Base-by-base conservation (phyloP, 1,140 invertebrate genomes). In the Caenorhabditis brenneri region DNA sequence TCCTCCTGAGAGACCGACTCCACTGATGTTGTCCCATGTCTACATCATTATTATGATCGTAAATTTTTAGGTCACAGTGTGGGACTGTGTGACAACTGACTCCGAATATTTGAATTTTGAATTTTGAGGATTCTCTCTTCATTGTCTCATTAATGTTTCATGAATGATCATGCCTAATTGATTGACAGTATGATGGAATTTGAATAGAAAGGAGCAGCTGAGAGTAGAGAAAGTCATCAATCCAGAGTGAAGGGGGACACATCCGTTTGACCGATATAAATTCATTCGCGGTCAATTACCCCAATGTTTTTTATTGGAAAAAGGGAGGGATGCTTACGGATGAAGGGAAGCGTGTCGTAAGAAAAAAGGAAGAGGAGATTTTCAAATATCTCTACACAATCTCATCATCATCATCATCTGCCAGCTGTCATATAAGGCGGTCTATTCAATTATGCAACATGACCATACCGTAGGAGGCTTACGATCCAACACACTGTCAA, bases 401-500 rank as follows among this genome's bases (percentile, higher is more conserved):
- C 53, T 24, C 65, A 42, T 65, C 60, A 6, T 36, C 31, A 6
- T 65, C 60, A 36, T 65, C 55, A 36, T 74, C 33, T 46, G n/a
- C 36, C 65, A 74, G 65, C 33, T 74, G 65, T 74, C 65, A 24
- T 42, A 33, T 46, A 55, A 22, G 36, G 36, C 65, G 36, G 36
- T 74, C 65, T 74, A 74, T 74, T 74, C 65, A 74, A 74, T 74
- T 74, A 74, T 74, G 65, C 65, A 74, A 74, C 65, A 74, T 46
- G 65, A 39, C 65, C 36, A 24, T 65, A 33, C 16, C n/a, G 19
- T 31, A n/a, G n/a, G n/a, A n/a, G n/a, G 5, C 36, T 19, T 65
- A 27, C 15, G 27, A 74, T 74, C 65, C 65, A 24, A 74, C 29
- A 42, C 65, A 42, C 65, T 74, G 65, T 74, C 65, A 74, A 74